Evolutionary conservation across 2,888 invertebrate species (phyloP).

Genomic region (Drosophila barbarae): DNA sequence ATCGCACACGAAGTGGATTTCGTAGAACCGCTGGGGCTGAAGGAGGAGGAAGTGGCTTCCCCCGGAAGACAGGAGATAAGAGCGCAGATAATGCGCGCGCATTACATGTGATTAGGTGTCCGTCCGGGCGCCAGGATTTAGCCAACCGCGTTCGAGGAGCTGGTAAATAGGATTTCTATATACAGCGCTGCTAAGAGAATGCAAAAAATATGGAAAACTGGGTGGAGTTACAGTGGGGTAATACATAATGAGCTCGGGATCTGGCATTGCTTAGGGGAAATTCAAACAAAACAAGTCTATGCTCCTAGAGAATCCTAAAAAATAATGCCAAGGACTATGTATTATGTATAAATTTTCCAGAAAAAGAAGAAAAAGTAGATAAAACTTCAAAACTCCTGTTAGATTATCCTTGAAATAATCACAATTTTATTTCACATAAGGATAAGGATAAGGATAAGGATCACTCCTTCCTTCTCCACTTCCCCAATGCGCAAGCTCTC

Average conservation of each 20-base stretch:
- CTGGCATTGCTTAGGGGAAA: neutral
- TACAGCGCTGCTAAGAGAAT: constrained; percentile 17
- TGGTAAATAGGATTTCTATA: constrained; percentile 40
- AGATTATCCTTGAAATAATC: neutral
- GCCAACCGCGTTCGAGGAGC: constrained; percentile 72
- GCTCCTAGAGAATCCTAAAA: neutral
- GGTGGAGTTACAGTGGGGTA: constrained; percentile 28
- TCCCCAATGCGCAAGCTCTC: constrained; percentile 36
- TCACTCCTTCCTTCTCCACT: constrained; percentile 37
- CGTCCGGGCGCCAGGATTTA: constrained; percentile 73
- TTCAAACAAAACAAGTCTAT: neutral
- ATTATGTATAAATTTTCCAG: no score
- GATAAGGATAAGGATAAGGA: constrained; percentile 5
- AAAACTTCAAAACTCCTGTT: no score
- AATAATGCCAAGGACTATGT: no score
- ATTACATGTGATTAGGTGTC: constrained; percentile 80
- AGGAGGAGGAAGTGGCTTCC: constrained; percentile 25
- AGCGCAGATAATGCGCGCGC: constrained; percentile 80
- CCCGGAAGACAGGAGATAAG: constrained; percentile 68
- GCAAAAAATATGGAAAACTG: neutral
- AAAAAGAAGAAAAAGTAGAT: no score
- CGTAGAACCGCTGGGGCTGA: neutral
- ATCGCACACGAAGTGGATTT: constrained; percentile 37
- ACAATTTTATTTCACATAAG: constrained; percentile 39
- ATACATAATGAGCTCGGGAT: constrained; percentile 1